A percentile compares a stretch with the other conserved stretches of the same genome.
phyloP scores from a whole-genome alignment of 2,113 vertebrate genomes.

The Lamprologus sp. region DNA sequence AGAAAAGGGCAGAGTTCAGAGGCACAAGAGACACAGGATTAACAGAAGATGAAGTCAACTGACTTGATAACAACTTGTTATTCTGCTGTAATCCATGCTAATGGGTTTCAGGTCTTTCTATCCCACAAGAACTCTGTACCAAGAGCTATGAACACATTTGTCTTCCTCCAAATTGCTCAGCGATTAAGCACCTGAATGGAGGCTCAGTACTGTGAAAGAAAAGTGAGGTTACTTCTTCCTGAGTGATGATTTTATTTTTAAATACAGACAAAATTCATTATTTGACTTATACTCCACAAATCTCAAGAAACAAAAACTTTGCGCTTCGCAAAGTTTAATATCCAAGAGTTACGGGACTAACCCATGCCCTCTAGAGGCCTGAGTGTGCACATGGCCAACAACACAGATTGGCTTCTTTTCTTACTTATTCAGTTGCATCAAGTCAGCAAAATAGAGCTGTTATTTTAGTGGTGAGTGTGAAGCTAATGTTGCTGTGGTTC shows the following conservation, averaged over 20 bases:
- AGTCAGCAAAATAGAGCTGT: not conserved
- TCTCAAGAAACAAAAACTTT: not conserved
- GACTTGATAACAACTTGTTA: not conserved
- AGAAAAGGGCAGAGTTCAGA: not conserved
- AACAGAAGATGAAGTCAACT: not conserved
- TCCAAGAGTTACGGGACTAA: not conserved
- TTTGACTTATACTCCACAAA: not conserved
- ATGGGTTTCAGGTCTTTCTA: not conserved
- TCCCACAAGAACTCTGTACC: not conserved
- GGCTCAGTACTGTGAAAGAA: not conserved
- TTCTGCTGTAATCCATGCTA: not conserved
- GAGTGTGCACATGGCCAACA: not conserved
- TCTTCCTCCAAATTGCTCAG: not conserved
- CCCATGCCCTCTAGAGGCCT: not conserved
- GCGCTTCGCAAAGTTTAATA: not conserved
- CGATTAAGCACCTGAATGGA: not conserved
- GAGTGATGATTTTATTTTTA: not conserved
- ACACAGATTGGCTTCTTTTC: not conserved
- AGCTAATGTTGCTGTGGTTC: not conserved
- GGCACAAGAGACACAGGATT: not conserved
- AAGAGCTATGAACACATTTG: not conserved
- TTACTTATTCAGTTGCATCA: not conserved
- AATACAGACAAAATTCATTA: not conserved
- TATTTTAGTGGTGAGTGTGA: not conserved
- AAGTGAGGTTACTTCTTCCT: not conserved